A percentile compares a stretch with the other conserved stretches of the same genome.
Conservation (phyloP, 2,113 vertebrate species). For the Xenopus laevis region DNA sequence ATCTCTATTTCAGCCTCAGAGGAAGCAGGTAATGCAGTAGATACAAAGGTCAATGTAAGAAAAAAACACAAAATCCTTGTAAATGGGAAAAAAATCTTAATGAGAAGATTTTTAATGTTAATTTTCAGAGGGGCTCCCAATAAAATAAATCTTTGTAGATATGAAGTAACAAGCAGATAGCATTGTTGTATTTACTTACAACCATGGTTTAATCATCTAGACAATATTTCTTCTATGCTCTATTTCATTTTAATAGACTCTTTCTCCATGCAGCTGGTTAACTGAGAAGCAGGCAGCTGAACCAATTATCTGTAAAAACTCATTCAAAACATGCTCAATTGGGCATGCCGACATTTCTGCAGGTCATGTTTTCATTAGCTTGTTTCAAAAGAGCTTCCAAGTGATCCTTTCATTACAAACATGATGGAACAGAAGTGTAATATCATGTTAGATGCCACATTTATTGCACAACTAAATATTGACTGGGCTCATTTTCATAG, state of each 20-base stretch:
- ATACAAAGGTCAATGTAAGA: too few species aligned
- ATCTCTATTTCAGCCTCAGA: neutral
- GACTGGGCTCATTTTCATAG: neutral
- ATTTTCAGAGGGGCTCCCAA: too few species aligned
- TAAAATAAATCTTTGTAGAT: too few species aligned
- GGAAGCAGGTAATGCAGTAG: too few species aligned
- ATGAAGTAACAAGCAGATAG: too few species aligned
- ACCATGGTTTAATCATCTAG: conserved; percentile 39
- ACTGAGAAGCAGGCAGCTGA: conserved; percentile 53
- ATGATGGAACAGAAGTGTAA: conserved; percentile 16
- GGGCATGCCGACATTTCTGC: conserved; percentile 54
- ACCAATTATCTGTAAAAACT: conserved; percentile 60
- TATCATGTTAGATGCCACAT: neutral
- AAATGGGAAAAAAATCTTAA: too few species aligned
- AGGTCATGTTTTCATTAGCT: conserved; percentile 56
- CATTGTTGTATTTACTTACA: conserved; percentile 35
- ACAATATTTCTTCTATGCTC: conserved; percentile 43
- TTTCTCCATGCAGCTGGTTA: conserved; percentile 47
- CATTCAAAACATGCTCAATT: conserved; percentile 60
- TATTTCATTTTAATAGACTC: conserved; percentile 51
- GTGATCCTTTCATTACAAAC: conserved; percentile 59
- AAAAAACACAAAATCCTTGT: too few species aligned
- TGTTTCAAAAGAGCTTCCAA: conserved; percentile 52
- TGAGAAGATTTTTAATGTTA: too few species aligned
- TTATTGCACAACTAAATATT: conserved; percentile 10